Evolutionary conservation across 2,888 invertebrate species (phyloP).

Genomic region (Eupithecia inturbata): DNA sequence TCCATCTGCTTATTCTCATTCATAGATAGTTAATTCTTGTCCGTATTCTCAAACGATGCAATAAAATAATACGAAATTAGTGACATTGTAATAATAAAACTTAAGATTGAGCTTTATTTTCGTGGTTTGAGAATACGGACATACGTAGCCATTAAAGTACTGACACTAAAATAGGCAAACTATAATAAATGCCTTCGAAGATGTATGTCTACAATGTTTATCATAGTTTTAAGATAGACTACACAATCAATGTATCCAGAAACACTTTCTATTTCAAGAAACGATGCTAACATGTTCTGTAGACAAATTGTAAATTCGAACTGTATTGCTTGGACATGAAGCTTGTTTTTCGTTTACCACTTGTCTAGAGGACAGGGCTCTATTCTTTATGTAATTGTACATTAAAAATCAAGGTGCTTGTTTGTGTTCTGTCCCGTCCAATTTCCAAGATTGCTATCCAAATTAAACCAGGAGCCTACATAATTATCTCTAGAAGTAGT

Average conservation of each 20-base stretch:
- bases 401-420: constrained; percentile 14
- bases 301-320: neutral
- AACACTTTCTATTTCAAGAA: neutral
- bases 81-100: neutral
- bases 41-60: constrained; percentile 7
- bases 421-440: constrained; percentile 32
- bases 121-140: neutral
- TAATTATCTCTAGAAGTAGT: neutral
- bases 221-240: constrained; percentile 20
- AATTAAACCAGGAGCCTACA: neutral
- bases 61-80: neutral
- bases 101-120: neutral
- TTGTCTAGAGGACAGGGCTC: neutral
- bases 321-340: neutral
- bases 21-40: neutral
- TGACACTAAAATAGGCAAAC: constrained; percentile 19
- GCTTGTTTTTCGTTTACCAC: neutral
- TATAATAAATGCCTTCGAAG: constrained; percentile 27
- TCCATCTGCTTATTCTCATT: neutral
- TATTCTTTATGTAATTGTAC: neutral
- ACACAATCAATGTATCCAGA: constrained; percentile 14
- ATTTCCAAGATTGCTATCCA: constrained; percentile 8
- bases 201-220: constrained; percentile 27
- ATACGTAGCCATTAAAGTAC: neutral
- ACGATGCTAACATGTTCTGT: neutral